Evolutionary conservation across 2,797 vertebrate genomes (phyloP).

Genomic region (Semaprochilodus insignis): DNA sequence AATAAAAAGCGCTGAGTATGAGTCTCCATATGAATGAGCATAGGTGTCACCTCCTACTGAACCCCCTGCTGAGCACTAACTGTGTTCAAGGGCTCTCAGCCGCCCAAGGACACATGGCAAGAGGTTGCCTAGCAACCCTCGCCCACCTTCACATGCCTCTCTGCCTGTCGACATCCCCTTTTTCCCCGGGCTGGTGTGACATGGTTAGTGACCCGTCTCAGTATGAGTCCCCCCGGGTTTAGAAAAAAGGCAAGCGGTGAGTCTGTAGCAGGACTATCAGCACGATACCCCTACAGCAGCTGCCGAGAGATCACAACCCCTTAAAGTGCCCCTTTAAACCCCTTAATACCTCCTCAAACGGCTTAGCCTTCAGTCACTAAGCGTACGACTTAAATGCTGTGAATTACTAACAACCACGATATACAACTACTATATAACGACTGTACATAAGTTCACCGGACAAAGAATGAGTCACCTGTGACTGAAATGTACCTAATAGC

Average conservation of each 20-base stretch:
- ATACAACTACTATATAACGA: too few species aligned
- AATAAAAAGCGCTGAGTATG: not conserved
- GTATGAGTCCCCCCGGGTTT: not conserved
- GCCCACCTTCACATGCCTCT: not conserved
- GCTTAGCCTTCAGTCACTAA: too few species aligned
- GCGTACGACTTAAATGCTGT: too few species aligned
- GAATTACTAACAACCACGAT: too few species aligned
- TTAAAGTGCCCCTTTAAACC: not conserved
- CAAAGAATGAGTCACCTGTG: too few species aligned
- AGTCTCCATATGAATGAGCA: not conserved
- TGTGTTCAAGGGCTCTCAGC: conserved; percentile 39
- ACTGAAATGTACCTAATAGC: too few species aligned
- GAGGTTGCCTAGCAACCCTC: conserved; percentile 38
- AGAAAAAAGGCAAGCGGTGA: not conserved
- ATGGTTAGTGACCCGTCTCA: not conserved
- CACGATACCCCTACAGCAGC: not conserved
- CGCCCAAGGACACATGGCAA: conserved; percentile 42
- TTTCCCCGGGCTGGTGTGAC: not conserved
- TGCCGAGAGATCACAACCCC: not conserved
- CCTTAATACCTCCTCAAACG: not conserved
- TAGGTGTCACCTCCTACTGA: conserved; percentile 2
- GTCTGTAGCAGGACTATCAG: not conserved
- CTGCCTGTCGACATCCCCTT: not conserved
- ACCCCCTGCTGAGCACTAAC: conserved; percentile 18
- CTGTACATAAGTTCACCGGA: too few species aligned